Evolutionary conservation across 2,797 vertebrate genomes (phyloP), one percentile per base, ranked within the genome.

Genomic region (Enoplosus armatus): DNA sequence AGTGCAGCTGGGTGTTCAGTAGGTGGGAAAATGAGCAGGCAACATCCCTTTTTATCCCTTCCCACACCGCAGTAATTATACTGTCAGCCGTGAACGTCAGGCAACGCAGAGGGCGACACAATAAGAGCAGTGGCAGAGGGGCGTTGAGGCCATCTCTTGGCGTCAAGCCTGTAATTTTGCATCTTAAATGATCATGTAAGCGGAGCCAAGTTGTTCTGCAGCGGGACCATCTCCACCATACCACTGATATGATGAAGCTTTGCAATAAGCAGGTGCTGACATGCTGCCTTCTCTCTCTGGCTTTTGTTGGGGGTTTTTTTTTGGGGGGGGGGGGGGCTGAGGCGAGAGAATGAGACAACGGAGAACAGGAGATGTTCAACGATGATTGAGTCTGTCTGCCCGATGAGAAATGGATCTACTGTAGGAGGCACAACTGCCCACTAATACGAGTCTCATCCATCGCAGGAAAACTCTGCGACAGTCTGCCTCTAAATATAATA

Each of bases 21-120:
- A 95, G 95, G 96, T 96, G 96, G 96, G 95, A 94, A 94, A 95
- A 85, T 78, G 85, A 92, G 86, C 55, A 77, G 50, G 55, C 88
- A 94, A 80, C 90, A 90, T 93, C 89, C 87, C 90, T 92, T 92
- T 97, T 96, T 95, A 96, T 96, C 95, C 90, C 92, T 90, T 85
- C 86, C 92, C 89, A 94, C 95, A 95, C 91, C 91, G 93, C 90
- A 83, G 87, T 96, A 97, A 98, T 98, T 98, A 97, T 89, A 93
- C 92, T 96, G 96, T 96, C 96, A 96, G 87, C 90, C 85, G 56
- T 35, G 89, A 91, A 94, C 94, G 82, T 94, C 92, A 95, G 84
- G 85, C 85, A 88, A 71, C 82, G 91, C 92, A 85, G 89, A 91
- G 90, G 92, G 86, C 87, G 87, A 93, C 94, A 95, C 93, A 73